phyloP scores from a whole-genome alignment of 2,797 vertebrate species.

The Steatocranus sp. region DNA sequence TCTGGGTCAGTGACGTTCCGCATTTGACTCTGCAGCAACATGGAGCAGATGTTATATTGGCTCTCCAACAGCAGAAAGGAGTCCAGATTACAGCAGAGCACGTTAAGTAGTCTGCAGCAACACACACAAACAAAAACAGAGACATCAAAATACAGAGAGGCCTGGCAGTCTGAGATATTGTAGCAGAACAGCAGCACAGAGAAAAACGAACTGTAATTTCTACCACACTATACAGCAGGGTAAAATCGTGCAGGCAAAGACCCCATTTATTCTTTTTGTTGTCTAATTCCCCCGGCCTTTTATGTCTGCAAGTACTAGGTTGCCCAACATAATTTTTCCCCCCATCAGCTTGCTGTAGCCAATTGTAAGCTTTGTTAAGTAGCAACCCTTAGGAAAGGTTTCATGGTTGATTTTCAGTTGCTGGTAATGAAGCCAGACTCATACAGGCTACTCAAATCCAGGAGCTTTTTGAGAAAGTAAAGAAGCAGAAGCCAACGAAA shows the following conservation, averaged over 20 bases:
- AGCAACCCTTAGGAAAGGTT: slow-evolving; percentile 19
- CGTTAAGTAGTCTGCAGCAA: slow-evolving; percentile 83
- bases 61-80: slow-evolving; percentile 87
- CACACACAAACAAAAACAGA: slow-evolving; percentile 11
- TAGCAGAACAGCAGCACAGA: neutral
- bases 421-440: slow-evolving; percentile 46
- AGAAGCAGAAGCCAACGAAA: neutral
- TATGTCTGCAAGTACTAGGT: slow-evolving; percentile 24
- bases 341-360: neutral
- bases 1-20: slow-evolving; percentile 77
- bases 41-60: slow-evolving; percentile 85
- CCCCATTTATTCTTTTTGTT: neutral
- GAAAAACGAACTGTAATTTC: neutral
- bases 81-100: slow-evolving; percentile 89
- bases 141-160: neutral
- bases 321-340: slow-evolving; percentile 15
- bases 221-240: neutral
- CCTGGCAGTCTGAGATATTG: slow-evolving; percentile 11
- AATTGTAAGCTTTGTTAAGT: slow-evolving; percentile 49
- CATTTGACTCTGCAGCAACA: slow-evolving; percentile 84
- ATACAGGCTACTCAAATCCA: slow-evolving; percentile 9
- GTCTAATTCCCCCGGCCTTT: slow-evolving; percentile 3
- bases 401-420: slow-evolving; percentile 43
- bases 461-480: neutral
- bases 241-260: neutral